Percentiles rank a stretch among this genome's conserved stretches.
Evolutionary conservation across 1,140 invertebrate genomes (phyloP).

Genomic region (Notospermus geniculatus): DNA sequence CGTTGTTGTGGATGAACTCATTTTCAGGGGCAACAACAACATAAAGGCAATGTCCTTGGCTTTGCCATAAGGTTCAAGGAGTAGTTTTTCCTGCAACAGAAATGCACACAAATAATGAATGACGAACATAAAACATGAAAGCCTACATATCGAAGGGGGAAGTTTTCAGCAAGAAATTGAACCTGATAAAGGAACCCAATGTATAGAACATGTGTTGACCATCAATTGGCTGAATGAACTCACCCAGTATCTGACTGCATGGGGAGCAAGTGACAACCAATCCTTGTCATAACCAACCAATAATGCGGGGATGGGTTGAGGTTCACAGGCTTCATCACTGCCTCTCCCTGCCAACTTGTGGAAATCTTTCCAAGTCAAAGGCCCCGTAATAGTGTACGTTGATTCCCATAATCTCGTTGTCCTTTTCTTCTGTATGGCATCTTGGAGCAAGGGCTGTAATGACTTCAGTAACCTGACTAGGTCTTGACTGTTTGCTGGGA

Average conservation of each 20-base stretch:
- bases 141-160: too few relatives aligned
- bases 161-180: too few relatives aligned
- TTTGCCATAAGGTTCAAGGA: constrained; percentile 91
- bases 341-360: constrained; percentile 89
- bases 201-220: too few relatives aligned
- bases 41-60: constrained; percentile 88
- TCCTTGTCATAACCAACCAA: constrained; percentile 93
- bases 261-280: constrained; percentile 89
- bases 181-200: too few relatives aligned
- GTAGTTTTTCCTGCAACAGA: constrained; percentile 71
- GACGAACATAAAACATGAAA: too few relatives aligned
- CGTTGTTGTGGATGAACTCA: constrained; percentile 75
- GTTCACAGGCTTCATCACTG: constrained; percentile 91
- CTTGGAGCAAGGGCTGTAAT: constrained; percentile 87
- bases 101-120: constrained; percentile 11
- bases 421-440: constrained; percentile 91
- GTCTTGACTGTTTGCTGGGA: constrained; percentile 86
- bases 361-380: constrained; percentile 95
- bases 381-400: constrained; percentile 63
- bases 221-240: too few relatives aligned
- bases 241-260: constrained; percentile 87
- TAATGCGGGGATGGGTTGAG: constrained; percentile 89
- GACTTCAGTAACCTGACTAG: constrained; percentile 87
- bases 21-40: constrained; percentile 91
- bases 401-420: constrained; percentile 64